Conservation (phyloP, 2,797 vertebrate genomes). For the Gymnopithys bicolor region DNA sequence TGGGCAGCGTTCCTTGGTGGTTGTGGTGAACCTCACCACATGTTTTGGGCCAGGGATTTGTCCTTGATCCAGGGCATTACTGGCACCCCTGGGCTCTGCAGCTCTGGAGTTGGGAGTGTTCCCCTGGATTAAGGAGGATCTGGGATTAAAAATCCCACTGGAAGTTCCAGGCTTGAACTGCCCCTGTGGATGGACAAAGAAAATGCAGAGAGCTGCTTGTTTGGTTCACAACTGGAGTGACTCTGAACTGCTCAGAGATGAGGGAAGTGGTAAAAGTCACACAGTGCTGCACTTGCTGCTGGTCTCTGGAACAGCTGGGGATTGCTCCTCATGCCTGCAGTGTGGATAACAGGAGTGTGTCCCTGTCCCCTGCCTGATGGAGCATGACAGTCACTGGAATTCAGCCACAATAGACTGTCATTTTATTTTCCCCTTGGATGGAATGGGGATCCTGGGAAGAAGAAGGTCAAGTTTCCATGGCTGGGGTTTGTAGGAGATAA, state of each 20-base stretch:
- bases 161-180: not conserved
- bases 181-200: not conserved
- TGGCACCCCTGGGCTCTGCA: not conserved
- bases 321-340: not conserved
- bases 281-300: not conserved
- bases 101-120: not conserved
- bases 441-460: not conserved
- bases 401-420: not conserved
- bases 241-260: not conserved
- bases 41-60: not conserved
- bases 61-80: not conserved
- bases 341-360: not conserved
- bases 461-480: not conserved
- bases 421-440: not conserved
- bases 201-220: not conserved
- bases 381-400: not conserved
- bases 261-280: not conserved
- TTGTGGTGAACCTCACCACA: not conserved
- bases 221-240: not conserved
- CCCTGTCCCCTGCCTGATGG: not conserved
- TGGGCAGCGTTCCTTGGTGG: not conserved
- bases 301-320: not conserved
- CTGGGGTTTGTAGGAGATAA: not conserved
- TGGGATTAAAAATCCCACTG: not conserved
- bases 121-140: not conserved